Evolutionary conservation across 1,140 invertebrate species (phyloP), one percentile per base, ranked within the genome.

Genomic region (Papilio xuthus): DNA sequence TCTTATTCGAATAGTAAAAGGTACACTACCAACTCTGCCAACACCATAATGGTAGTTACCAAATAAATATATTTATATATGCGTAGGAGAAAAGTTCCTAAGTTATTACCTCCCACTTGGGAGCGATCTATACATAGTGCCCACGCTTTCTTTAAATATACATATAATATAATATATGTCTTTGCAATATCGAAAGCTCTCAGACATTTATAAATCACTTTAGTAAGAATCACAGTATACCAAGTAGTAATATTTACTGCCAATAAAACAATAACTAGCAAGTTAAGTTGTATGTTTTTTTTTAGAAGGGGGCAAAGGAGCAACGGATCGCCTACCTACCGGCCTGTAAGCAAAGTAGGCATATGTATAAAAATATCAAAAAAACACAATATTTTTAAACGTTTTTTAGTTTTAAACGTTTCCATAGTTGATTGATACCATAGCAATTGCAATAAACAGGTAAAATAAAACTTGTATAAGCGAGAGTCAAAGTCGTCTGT

Each of bases 41-140:
- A 72, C 71, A 47, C 44, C 37, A 18, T 15, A 37, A 28, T 56
- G 15, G 18, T 41, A 74, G 23, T 41, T 28, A 60, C 56, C 20
- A 72, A 0, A 71, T 71, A 42, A 73, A 73, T 73, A 47, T 26
- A 72, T 72, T 20, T 44, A 42, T 42, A 72, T 13, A 12, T 73
- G 74, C 74, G 50, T 76, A 76, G 74, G 53, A 76, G 74, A 76
- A 76, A 76, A 60, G 28, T 42, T 41, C 60, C 74, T 44, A 76
- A 76, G 50, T 75, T 75, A 75, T 76, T 76, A 60, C 74, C 74
- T 76, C 74, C 74, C 74, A 76, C 74, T 76, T 76, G 53, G 74
- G 18, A 63, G 53, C 50, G 32, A 60, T 56, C 53, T 76, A 76
- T 76, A 76, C 41, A 76, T 76, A 76, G 73, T 41, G n/a, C 74